phyloP scores from a whole-genome alignment of 2,888 invertebrate genomes.

The Anagyrus pseudococci region DNA sequence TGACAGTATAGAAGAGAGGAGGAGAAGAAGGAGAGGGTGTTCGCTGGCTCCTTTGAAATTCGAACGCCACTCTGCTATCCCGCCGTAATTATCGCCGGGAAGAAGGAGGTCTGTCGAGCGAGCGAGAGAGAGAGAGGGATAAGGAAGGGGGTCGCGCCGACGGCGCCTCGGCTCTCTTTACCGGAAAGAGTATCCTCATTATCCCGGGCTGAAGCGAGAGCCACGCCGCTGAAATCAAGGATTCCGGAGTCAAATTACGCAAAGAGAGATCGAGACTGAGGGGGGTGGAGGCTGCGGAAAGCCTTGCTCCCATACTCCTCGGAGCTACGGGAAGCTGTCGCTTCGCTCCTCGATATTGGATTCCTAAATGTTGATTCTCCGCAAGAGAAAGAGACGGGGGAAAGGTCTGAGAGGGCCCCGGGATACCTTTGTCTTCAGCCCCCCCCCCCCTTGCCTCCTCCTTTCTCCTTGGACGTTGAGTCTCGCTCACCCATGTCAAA shows the following conservation, averaged over 20 bases:
- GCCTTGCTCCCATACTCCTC: constrained; percentile 3
- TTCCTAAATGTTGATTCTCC: constrained; percentile 52
- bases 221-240: constrained; percentile 39
- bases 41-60: constrained; percentile 27
- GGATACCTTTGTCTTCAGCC: too few species aligned
- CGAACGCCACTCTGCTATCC: constrained; percentile 11
- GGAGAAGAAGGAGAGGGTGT: background rate
- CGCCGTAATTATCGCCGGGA: constrained; percentile 24
- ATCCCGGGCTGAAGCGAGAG: constrained; percentile 40
- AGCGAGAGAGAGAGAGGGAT: background rate
- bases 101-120: background rate
- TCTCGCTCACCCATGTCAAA: too few species aligned
- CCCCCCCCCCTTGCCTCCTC: constrained; percentile 12
- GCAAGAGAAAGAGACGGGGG: constrained; percentile 33
- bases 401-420: background rate
- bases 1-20: too few species aligned
- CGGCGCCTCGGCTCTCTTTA: constrained; percentile 17
- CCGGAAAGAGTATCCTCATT: constrained; percentile 46
- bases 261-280: background rate
- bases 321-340: background rate
- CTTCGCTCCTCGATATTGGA: constrained; percentile 48
- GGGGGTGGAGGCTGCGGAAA: background rate
- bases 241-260: constrained; percentile 54
- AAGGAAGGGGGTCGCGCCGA: too few species aligned
- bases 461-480: constrained; percentile 16